Evolutionary conservation across 2,888 invertebrate species (phyloP), one percentile per base, ranked within the genome.

Genomic region (Ormyrus thymus): DNA sequence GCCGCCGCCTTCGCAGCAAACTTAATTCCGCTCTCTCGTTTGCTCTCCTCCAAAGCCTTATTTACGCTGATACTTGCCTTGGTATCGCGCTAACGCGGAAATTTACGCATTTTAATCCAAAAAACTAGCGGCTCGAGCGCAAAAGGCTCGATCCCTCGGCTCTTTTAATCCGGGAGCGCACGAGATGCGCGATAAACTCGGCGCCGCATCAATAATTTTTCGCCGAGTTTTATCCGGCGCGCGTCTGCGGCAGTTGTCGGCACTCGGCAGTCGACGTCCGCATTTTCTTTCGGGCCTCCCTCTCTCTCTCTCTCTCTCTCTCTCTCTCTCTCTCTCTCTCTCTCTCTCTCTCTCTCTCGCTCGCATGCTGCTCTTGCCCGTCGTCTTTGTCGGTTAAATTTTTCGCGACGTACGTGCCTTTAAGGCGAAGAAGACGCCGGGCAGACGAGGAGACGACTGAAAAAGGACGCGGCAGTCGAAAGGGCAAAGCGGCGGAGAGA

Each of bases 351-450:
- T 56, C 62, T 71, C 62, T 59, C 55, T 45, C 51, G 50, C 45
- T 46, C 6, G 29, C 9, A 48, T 55, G 56, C 46, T 29, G 29
- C 29, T 29, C 29, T 43, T 43, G 46, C 73, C 6, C 70, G 29
- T 66, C 66, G 68, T 71, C 80, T 81, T 78, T 81, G 81, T 81
- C 78, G 81, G 74, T 64, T 76, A 69, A 81, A 81, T 81, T 81
- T 81, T 81, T 81, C 81, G 76, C 75, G 80, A 80, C 46, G 53
- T 72, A 76, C 76, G 71, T 74, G 78, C 74, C 75, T 61, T 55
- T 46, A 55, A 70, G 65, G 70, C 59, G 55, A 69, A 56, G 70
- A 61, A 11, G 59, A 48, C 68, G 61, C n/a, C 56, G 46, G 7
- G 64, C 15, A 15, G 68, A 62, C 55, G 69, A 76, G 71, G 53